Base-by-base conservation (phyloP, 2,888 invertebrate genomes). In the Heliconius ethilla region DNA sequence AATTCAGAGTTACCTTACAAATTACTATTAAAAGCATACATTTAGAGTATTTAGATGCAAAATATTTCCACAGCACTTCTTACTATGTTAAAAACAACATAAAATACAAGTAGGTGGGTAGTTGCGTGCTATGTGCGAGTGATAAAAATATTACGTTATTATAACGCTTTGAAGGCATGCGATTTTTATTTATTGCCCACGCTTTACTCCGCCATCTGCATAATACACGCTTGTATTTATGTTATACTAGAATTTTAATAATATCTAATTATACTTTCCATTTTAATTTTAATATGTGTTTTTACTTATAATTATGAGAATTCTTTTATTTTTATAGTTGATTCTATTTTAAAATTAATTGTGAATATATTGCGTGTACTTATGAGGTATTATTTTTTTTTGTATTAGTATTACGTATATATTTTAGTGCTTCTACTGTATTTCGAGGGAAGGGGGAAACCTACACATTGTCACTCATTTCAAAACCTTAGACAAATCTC, bases 131-230 rank as follows among this genome's bases (percentile, higher is more conserved):
- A 18, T 10, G 75, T 67, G 55, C 76, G 63, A 77, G 74, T 78
- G 78, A 75, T 80, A 78, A 80, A 80, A 81, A 80, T 81, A 81
- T 78, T 78, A 79, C 69, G 18, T 62, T 45, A 78, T 78, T 76
- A 75, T 77, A 81, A 80, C 78, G 80, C 78, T 74, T 45, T 55
- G 25, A 45, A 67, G 29, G 67, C 81, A 80, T 81, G 82, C 81
- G 51, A 81, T 65, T 75, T 70, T 76, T 82, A 81, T 82, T 82
- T 82, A 81, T 82, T 80, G 76, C 75, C 62, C 62, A 80, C 77
- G 80, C 69, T 67, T 75, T 77, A 70, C 76, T 67, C 69, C 70
- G 65, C 51, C 79, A 81, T 80, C 77, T 81, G 78, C 80, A 82
- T 82, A 80, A 78, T 78, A 79, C 75, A 75, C 55, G 72, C 78